Conservation (phyloP, 2,888 invertebrate genomes). For the Drosophila anomalata region DNA sequence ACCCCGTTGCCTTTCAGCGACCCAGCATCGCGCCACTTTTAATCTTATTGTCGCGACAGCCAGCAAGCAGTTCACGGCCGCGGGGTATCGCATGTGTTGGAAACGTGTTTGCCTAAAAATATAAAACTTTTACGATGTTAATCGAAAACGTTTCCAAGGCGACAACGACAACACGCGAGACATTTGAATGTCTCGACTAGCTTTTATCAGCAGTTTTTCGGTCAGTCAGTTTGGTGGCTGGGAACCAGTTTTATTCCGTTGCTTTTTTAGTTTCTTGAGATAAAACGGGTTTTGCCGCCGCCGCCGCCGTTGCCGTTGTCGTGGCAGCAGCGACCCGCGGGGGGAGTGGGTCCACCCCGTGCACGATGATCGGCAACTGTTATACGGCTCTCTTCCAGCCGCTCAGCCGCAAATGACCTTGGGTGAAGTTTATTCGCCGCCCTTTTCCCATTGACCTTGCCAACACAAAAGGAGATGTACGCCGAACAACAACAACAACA, state of each 20-base stretch:
- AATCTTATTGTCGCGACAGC: constrained; percentile 16
- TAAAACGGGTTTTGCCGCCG: constrained; percentile 23
- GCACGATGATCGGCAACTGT: constrained; percentile 21
- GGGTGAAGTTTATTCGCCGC: constrained; percentile 27
- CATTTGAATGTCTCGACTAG: constrained; percentile 20
- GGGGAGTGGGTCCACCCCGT: not conserved
- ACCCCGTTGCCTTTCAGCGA: not conserved
- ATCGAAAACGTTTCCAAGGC: constrained; percentile 37
- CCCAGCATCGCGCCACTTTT: constrained; percentile 9
- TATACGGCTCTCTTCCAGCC: constrained; percentile 19
- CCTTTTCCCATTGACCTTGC: constrained; percentile 36
- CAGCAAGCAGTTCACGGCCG: constrained; percentile 17
- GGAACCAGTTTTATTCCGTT: constrained; percentile 39
- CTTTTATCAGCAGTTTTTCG: constrained; percentile 19
- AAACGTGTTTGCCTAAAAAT: constrained; percentile 26
- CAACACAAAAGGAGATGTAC: constrained; percentile 11
- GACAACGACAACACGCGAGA: constrained; percentile 8
- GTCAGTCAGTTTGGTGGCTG: not conserved
- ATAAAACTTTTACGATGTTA: constrained; percentile 16
- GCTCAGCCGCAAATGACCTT: constrained; percentile 29
- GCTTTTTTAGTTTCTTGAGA: constrained; percentile 27
- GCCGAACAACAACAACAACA: not conserved
- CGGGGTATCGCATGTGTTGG: constrained; percentile 14
- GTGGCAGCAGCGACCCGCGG: too few species aligned
- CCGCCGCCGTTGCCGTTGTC: not conserved